Evolutionary conservation across 1,140 invertebrate species (phyloP), one percentile per base, ranked within the genome.

Genomic region (Cecropterus lyciades): DNA sequence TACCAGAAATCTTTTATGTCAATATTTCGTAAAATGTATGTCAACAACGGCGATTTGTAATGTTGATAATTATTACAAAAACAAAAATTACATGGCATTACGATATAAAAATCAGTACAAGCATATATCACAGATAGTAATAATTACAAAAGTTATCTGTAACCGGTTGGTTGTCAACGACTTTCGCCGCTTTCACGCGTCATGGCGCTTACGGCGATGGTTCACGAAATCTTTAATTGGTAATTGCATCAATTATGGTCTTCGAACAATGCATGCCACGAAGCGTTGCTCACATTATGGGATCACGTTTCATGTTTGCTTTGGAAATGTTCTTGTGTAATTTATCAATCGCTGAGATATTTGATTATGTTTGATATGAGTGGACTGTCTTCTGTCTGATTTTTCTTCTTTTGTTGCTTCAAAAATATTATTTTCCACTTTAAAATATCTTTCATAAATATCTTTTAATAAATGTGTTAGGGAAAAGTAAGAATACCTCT

Each of bases 131-230:
- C 65, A 33, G n/a, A n/a, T 48, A 46, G 13, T 46, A 55, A 65
- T 62, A 48, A 77, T 76, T 78, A 79, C 69, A 72, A 82, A 80
- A 79, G 70, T 70, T 69, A 63, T 17, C 53, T 42, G 40, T 24
- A 83, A 81, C 79, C 78, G 77, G 79, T 87, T 57, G 48, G 67
- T 0, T 71, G 70, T 73, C 69, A 66, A 59, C 68, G 65, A 84
- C 84, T 88, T 85, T 87, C 84, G 72, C 84, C 77, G 72, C 79
- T 84, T 84, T 82, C 85, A 80, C 81, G 78, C 78, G 65, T 80
- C 76, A 81, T 72, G 72, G 75, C 71, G 66, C 65, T 57, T 67
- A 70, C 65, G 55, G 45, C 53, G 65, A 77, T 79, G 68, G 65
- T 73, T 73, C 70, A 77, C 74, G 66, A 84, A 81, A 84, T 82